These are phyloP conservation scores for Phyllostomus discolor DNA, from an alignment of 2,113 vertebrate genomes.

Conservation along the genomic window DNA sequence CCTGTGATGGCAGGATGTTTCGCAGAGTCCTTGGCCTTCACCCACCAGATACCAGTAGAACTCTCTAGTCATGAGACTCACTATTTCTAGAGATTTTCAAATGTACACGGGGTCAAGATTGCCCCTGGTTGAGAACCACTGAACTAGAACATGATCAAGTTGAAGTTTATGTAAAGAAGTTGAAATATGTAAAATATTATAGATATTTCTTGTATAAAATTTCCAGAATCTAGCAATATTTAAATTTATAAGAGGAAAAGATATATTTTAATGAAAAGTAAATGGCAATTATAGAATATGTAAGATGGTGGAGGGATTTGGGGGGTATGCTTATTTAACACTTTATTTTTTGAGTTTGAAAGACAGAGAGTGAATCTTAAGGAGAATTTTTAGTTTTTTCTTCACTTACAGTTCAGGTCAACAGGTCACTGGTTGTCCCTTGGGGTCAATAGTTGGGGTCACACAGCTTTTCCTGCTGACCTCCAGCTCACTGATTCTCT, in stretches of 20 bases:
- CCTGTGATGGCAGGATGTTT: neutral
- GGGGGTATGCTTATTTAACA: neutral
- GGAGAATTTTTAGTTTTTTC: slow-evolving; percentile 61
- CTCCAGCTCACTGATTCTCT: slow-evolving; percentile 58
- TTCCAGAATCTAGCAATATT: neutral
- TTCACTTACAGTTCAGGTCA: slow-evolving; percentile 53
- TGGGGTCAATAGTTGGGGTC: slow-evolving; percentile 73
- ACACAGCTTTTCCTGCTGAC: slow-evolving; percentile 60
- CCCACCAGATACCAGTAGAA: neutral
- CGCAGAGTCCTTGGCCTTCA: neutral
- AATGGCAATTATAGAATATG: neutral
- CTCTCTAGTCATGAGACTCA: neutral
- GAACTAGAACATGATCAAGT: neutral
- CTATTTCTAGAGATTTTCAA: neutral
- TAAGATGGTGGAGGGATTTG: neutral
- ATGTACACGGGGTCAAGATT: neutral
- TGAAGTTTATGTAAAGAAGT: neutral
- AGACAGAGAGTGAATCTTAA: slow-evolving; percentile 72
- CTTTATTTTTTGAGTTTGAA: slow-evolving; percentile 31
- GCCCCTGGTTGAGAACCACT: neutral
- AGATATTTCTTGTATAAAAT: neutral
- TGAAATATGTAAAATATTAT: neutral
- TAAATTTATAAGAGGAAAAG: neutral
- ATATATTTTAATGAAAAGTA: neutral
- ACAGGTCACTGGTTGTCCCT: slow-evolving; percentile 66